Evolutionary conservation across 1,140 invertebrate species (phyloP).

Genomic region (Temnothorax curvispinosus): DNA sequence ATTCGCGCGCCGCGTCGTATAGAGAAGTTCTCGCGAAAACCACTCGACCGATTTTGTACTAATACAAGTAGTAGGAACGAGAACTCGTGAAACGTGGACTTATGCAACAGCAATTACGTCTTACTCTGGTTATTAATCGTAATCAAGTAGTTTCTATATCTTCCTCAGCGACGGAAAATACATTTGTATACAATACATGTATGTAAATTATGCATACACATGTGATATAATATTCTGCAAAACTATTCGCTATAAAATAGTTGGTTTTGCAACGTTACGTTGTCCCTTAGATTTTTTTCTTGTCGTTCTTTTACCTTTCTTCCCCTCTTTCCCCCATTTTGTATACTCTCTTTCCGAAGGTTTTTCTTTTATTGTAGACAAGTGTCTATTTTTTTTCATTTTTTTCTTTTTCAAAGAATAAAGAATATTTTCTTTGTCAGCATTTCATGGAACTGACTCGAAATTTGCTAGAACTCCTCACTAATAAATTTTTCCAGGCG

Average conservation of each 20-base stretch:
- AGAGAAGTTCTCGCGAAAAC: conserved; percentile 24
- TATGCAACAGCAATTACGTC: conserved; percentile 2
- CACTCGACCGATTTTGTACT: conserved; percentile 9
- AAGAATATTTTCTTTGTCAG: neutral
- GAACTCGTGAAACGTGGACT: neutral
- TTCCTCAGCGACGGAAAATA: neutral
- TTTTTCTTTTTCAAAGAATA: conserved; percentile 3
- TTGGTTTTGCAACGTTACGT: neutral
- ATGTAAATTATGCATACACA: neutral
- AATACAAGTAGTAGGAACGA: neutral
- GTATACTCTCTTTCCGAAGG: neutral
- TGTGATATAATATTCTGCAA: neutral
- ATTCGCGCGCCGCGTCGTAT: neutral
- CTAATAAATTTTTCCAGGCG: conserved; percentile 42
- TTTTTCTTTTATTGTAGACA: conserved; percentile 11
- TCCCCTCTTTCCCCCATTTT: neutral
- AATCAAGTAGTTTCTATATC: neutral
- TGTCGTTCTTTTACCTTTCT: neutral
- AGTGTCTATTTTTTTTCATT: neutral
- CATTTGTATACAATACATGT: neutral
- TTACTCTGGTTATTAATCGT: conserved; percentile 12
- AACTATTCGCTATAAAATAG: neutral
- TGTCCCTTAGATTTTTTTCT: neutral
- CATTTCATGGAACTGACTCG: neutral
- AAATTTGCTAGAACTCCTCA: neutral